These are phyloP conservation scores for Schizaphis graminum DNA, from an alignment of 2,888 invertebrate species.

Conservation along the genomic window DNA sequence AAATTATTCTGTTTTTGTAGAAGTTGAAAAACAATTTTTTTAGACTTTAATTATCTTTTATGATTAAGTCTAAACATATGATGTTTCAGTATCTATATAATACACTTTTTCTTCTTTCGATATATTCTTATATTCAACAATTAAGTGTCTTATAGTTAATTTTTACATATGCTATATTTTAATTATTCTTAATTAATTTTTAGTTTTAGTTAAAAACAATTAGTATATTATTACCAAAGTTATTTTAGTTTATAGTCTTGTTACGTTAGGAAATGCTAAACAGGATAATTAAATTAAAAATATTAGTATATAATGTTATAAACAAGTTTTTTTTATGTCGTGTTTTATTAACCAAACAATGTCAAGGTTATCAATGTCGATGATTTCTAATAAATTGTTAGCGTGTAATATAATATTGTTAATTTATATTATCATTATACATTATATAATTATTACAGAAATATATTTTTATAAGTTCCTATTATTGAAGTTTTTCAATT, in stretches of 20 bases:
- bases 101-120: background rate
- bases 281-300: constrained; percentile 20
- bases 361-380: constrained; percentile 35
- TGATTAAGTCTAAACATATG: background rate
- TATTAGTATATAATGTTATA: background rate
- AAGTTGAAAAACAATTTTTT: background rate
- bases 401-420: background rate
- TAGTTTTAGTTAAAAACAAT: background rate
- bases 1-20: background rate
- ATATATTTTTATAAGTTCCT: background rate
- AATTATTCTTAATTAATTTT: background rate
- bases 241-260: background rate
- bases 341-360: background rate
- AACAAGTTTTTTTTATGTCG: constrained; percentile 16
- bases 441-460: background rate
- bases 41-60: background rate
- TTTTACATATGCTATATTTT: background rate
- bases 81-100: background rate
- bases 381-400: background rate
- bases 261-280: constrained; percentile 23
- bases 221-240: background rate
- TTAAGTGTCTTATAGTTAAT: background rate
- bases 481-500: background rate
- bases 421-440: background rate
- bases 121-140: background rate